Base-by-base conservation (phyloP, 2,113 vertebrate genomes). In the Dipodomys stephensi region DNA sequence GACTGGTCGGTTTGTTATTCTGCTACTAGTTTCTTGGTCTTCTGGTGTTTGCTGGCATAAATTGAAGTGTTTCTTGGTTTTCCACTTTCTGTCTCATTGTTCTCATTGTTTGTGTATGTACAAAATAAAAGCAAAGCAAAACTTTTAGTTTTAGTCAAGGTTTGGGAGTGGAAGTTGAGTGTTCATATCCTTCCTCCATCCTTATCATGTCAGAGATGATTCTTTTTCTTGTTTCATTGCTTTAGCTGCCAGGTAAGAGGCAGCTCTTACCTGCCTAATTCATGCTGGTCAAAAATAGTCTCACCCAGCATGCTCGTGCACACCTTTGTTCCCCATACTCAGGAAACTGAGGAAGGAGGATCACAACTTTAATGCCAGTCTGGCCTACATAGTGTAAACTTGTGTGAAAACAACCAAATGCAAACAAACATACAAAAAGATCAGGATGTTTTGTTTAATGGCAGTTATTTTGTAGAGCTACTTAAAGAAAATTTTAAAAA, bases 111-210 rank as follows among this genome's bases (percentile, higher is more conserved):
- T 88, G 15, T 49, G 0, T 83, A 39, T 84, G 67, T 81, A 32
- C 6, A 65, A 65, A 94, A 57, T 46, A 3, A 76, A 90, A 92
- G 35, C 30, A 69, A 91, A 76, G 30, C 18, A 44, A 82, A 91
- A 91, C n/a, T n/a, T 68, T 15, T n/a, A 67, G 78, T 49, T 10
- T 62, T 4, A 13, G 65, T 35, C 69, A 80, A 30, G 35, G 46
- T 57, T 80, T 72, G 27, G 7, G 30, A 65, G 9, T 64, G 10
- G 32, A 74, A 86, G 49, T 15, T 87, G 8, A 69, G 39, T 83
- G 46, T 0, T 0, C 1, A 7, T 49, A 28, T 81, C 18, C 6
- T 57, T 81, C 49, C 11, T 53, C 27, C 30, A 22, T 68, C 64
- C 77, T 85, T 35, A 3, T n/a, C 25, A 7, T 30, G 15, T 64